Evolutionary conservation across 1,140 invertebrate species (phyloP), one percentile per base, ranked within the genome.

Genomic region (Apis cerana): DNA sequence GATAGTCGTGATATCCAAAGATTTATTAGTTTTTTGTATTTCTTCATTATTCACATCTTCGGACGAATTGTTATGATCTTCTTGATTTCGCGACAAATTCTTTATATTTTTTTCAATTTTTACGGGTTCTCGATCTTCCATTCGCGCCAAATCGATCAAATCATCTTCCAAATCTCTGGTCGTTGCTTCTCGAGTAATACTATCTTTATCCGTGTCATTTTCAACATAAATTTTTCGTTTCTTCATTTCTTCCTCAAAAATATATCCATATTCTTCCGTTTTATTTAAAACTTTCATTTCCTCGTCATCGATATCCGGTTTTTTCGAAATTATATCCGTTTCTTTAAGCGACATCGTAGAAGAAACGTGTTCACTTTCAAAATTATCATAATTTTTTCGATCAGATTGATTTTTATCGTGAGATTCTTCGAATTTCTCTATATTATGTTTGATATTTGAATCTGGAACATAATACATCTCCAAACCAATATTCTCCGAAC

Each of bases 121-220:
- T 8, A 43, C 56, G 10, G 62, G 65, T 21, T 19, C 68, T 15
- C 50, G 67, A 58, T 78, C 52, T 23, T 83, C 75, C 61, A 65
- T 80, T 58, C 69, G 67, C 17, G 82, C 68, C 52, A 83, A n/a
- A 2, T 82, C 69, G 11, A 27, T 43, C 19, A 82, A 59, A 52
- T 84, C 75, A n/a, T 75, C 80, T 62, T 88, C 87, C 13, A 75
- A 21, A 17, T 79, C 15, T 59, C n/a, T 80, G 5, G 70, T 64
- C 19, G 74, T 62, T 4, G 74, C n/a, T 27, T 59, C 59, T 81
- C 43, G 77, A 11, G n/a, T 21, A 23, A 76, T 56, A 33, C 50
- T 58, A 65, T 85, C 79, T 13, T 87, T 65, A 0, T 52, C 58
- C n/a, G 86, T 88, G n/a, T 59, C 82, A 56, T 88, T 88, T 52